Base-by-base conservation (phyloP, 1,140 invertebrate species). In the Nylanderia fulva region DNA sequence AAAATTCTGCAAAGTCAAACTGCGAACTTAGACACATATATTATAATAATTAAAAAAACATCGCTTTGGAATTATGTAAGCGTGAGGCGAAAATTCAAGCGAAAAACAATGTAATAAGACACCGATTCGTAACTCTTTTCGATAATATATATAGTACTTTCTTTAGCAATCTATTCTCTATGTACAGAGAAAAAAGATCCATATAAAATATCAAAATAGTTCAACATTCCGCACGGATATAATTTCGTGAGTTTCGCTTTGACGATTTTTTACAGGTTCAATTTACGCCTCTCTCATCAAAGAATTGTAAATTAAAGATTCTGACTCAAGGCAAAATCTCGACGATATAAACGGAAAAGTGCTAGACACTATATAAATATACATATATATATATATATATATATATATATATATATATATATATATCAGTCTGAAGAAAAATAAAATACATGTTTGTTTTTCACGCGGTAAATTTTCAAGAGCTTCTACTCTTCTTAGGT, bases 201-300 rank as follows among this genome's bases (percentile, higher is more conserved):
- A 88, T 91, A 91, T 91, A 91, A 89, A 89, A 91, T 90, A 87
- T 83, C 71, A 85, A 90, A 90, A 91, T 88, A 84, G 84, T 69
- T 91, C 60, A 85, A 91, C 86, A 91, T 68, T 82, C 85, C 54
- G 75, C 76, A 48, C 15, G 72, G 71, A 86, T 86, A 86, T 86
- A 91, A 89, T 89, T 56, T 18, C 45, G 45, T 56, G 39, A 15
- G 29, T 87, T 83, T 87, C 76, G 84, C 80, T 90, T 54, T 84
- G 63, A 85, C 66, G 27, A 91, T 86, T 71, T 60, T 86, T 86
- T 54, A 76, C 79, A 85, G 0, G 0, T 60, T 86, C 60, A 82
- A 82, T 68, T 86, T 84, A 86, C 68, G 69, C 39, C 48, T 76
- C 21, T 27, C 11, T n/a, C 45, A 48, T 13, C 15, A 18, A 68